phyloP scores from a whole-genome alignment of 2,888 invertebrate genomes.

The Tromatobia lineatoria region DNA sequence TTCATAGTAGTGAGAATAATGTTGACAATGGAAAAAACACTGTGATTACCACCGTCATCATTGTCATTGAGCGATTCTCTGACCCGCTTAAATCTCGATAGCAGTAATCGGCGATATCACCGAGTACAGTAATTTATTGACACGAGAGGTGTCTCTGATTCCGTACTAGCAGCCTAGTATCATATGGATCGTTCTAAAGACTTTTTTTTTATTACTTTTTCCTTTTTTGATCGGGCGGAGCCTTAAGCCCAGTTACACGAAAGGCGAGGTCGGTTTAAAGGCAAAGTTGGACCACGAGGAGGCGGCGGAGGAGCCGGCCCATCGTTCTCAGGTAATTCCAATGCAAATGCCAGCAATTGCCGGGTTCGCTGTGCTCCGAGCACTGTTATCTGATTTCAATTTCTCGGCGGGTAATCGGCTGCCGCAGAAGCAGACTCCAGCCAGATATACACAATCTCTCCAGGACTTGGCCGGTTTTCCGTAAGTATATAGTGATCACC shows the following conservation, averaged over 20 bases:
- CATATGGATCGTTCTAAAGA: background rate
- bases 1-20: slow-evolving; percentile 21
- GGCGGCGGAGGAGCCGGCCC: background rate
- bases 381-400: slow-evolving; percentile 81
- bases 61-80: slow-evolving; percentile 37
- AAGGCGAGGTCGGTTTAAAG: slow-evolving; percentile 10
- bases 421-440: slow-evolving; percentile 65
- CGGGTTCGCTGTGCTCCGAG: slow-evolving; percentile 68
- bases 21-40: background rate
- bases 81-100: slow-evolving; percentile 20
- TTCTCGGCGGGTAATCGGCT: slow-evolving; percentile 76
- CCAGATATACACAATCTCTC: slow-evolving; percentile 57
- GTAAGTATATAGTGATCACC: slow-evolving; percentile 72
- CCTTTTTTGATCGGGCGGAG: background rate
- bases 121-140: slow-evolving; percentile 33
- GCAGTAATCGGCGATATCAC: slow-evolving; percentile 14
- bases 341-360: slow-evolving; percentile 72
- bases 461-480: slow-evolving; percentile 54
- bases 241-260: slow-evolving; percentile 25
- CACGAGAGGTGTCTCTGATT: slow-evolving; percentile 20
- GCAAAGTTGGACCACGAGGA: background rate
- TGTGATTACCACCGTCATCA: slow-evolving; percentile 37
- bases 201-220: background rate
- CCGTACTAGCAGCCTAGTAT: background rate
- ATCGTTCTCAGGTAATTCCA: slow-evolving; percentile 69